Conservation (phyloP, 2,888 invertebrate genomes). For the Mimumesa dahlbomi region DNA sequence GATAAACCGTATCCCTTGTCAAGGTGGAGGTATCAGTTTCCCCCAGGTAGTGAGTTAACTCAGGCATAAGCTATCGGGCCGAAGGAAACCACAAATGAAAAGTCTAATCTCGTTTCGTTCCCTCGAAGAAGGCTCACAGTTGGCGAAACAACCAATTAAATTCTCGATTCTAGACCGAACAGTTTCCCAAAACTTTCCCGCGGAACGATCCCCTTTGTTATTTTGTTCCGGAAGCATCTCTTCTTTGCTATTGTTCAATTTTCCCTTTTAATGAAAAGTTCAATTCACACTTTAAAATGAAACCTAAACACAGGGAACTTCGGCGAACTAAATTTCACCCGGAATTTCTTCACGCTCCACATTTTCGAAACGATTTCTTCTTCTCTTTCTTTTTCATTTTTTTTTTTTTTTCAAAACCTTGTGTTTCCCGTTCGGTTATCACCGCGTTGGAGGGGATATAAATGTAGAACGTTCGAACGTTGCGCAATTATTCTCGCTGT, state of each 20-base stretch:
- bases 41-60: slow-evolving; percentile 19
- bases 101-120: slow-evolving; percentile 30
- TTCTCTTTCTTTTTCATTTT: no score
- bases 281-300: neutral
- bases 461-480: no score
- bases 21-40: slow-evolving; percentile 47
- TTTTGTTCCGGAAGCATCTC: no score
- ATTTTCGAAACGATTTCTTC: no score
- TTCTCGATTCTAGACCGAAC: slow-evolving; percentile 5
- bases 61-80: slow-evolving; percentile 22
- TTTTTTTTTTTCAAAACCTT: no score
- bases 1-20: slow-evolving; percentile 57
- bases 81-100: slow-evolving; percentile 35
- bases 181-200: neutral
- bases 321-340: no score
- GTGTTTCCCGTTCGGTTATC: no score
- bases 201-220: neutral
- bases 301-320: no score
- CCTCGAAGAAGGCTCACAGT: slow-evolving; percentile 22
- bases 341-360: no score
- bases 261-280: neutral
- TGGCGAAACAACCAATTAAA: slow-evolving; percentile 38
- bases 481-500: no score
- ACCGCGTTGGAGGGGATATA: no score
- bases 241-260: no score